Evolutionary conservation across 2,113 vertebrate genomes (phyloP).

Genomic region (Pterocles burchelli): DNA sequence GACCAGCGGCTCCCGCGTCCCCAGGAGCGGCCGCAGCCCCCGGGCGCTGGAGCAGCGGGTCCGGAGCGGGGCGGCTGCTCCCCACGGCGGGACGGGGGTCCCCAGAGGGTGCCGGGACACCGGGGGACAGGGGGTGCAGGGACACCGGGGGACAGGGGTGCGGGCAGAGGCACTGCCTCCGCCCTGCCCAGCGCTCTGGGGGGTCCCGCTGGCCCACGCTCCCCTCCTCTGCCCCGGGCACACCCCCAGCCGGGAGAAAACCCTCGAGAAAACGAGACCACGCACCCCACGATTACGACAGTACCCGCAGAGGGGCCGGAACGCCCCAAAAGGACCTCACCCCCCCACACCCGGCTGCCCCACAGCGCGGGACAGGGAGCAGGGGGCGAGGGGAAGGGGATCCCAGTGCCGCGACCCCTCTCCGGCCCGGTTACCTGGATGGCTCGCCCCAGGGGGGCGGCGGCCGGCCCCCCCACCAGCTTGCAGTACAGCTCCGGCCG

Average conservation of each 20-base stretch:
- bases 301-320: not conserved
- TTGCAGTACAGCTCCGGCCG: slow-evolving; percentile 87
- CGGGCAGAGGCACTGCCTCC: not conserved
- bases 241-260: not conserved
- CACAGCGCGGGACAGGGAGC: not conserved
- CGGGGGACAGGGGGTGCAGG: not conserved
- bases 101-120: not conserved
- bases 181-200: not conserved
- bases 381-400: not conserved
- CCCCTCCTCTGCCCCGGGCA: not conserved
- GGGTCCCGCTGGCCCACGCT: not conserved
- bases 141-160: not conserved
- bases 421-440: slow-evolving; percentile 83
- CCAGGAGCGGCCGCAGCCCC: not conserved
- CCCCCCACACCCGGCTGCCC: no score
- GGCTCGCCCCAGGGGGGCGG: slow-evolving; percentile 72
- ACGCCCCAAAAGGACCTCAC: not conserved
- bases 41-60: no score
- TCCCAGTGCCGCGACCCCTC: no score
- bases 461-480: slow-evolving; percentile 86
- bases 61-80: not conserved
- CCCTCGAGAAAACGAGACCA: not conserved
- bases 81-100: not conserved
- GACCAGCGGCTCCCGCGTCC: not conserved
- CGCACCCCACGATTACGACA: not conserved